These are phyloP conservation scores for Scaptomyza flava DNA, from an alignment of 2,888 invertebrate species.

Conservation along the genomic window DNA sequence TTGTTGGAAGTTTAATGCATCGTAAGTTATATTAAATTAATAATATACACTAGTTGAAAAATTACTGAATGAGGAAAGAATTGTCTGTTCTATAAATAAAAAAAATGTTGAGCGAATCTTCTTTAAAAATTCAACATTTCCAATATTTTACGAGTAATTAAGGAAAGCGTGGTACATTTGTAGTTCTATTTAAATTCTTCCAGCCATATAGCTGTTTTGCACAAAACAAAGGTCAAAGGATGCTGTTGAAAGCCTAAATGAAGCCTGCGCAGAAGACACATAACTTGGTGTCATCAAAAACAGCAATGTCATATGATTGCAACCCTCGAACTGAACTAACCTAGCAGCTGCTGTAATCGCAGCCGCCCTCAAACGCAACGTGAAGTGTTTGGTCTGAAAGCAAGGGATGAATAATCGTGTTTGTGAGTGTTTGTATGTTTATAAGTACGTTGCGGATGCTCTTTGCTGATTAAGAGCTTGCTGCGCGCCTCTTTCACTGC, in stretches of 20 bases:
- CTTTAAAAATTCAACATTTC: too few relatives aligned
- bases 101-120: not conserved
- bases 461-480: conserved; percentile 18
- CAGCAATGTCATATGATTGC: conserved; percentile 26
- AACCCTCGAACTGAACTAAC: conserved; percentile 31
- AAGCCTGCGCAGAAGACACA: conserved; percentile 41
- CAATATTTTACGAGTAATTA: too few relatives aligned
- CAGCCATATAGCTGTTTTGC: conserved; percentile 1
- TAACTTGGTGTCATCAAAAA: conserved; percentile 8
- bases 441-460: conserved; percentile 50
- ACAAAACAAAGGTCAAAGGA: conserved; percentile 17
- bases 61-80: not conserved
- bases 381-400: not conserved
- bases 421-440: not conserved
- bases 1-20: too few relatives aligned
- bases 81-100: not conserved
- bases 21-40: too few relatives aligned
- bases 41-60: not conserved
- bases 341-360: conserved; percentile 40
- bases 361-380: conserved; percentile 25
- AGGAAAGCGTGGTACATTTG: too few relatives aligned
- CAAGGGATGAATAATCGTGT: conserved; percentile 34
- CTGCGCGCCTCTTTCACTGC: conserved; percentile 46
- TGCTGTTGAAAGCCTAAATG: conserved; percentile 26
- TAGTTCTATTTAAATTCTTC: not conserved